Base-by-base conservation (phyloP, 1,140 invertebrate species). In the Neodiprion fabricii region DNA sequence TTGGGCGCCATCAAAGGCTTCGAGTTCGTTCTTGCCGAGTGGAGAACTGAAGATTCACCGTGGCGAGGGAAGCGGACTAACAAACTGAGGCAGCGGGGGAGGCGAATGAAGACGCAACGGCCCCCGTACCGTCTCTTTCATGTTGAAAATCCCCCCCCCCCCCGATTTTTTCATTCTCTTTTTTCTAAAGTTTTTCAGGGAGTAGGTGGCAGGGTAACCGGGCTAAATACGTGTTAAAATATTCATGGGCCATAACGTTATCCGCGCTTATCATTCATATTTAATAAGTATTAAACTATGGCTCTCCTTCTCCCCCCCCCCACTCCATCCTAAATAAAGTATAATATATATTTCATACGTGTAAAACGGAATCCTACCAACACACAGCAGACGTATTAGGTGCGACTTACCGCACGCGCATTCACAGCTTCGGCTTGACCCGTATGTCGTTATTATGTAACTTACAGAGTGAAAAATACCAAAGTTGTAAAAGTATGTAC, bases 211-310 rank as follows among this genome's bases (percentile, higher is more conserved):
- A 5, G 5, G 28, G 28, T 40, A 40, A 4, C 28, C 28, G 28
- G 28, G 28, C 28, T 61, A 61, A 61, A 61, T 61, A 61, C 53
- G 53, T 61, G 53, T 69, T 69, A 23, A 69, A 21, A 69, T 69
- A 69, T 69, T 69, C 67, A 69, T 69, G 67, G 67, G 11, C 17
- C 10, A 23, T 40, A 12, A 23, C 67, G 10, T 69, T 23, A 69
- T 69, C 67, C 23, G 53, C 53, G 12, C 12, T 11, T 69, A 69
- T 69, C n/a, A 69, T 69, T 69, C 67, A 69, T 69, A 69, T 69
- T 69, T 69, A 47, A 69, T 69, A 21, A 47, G 40, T 47, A 47
- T 21, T 69, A 69, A 69, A 21, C 67, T 69, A 5, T 47, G 9
- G 53, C 11, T 40, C 28, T 40, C 28, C 28, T 40, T 40, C 5